A percentile compares a stretch with the other conserved stretches of the same genome.
Evolutionary conservation across 1,140 invertebrate genomes (phyloP).

Genomic region (Orchestia grillus): DNA sequence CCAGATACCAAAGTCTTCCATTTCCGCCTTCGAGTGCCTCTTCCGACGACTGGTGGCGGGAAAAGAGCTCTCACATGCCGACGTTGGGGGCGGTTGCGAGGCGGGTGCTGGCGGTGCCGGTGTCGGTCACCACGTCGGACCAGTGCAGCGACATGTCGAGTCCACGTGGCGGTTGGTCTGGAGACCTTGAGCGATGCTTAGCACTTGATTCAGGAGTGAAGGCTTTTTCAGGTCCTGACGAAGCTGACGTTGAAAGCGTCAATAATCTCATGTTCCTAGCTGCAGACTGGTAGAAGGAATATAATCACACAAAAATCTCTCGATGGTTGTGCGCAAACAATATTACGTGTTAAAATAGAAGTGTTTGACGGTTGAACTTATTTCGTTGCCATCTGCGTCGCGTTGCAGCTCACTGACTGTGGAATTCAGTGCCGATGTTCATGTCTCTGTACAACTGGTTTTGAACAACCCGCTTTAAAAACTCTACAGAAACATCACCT

Average conservation of each 20-base stretch:
- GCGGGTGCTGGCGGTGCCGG: conserved; percentile 14
- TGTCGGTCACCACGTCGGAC: not conserved
- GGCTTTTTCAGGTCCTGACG: not conserved
- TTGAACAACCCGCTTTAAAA: no score
- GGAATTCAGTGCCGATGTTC: no score
- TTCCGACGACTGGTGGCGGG: not conserved
- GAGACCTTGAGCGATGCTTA: not conserved
- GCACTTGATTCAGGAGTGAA: not conserved
- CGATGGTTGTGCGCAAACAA: not conserved
- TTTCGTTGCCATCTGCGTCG: not conserved
- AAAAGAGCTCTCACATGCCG: not conserved
- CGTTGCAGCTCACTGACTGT: not conserved
- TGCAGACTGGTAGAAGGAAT: conserved; percentile 19
- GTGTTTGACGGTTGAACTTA: not conserved
- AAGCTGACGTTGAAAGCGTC: not conserved
- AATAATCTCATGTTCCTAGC: conserved; percentile 37
- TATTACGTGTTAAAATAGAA: not conserved
- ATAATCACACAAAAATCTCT: not conserved
- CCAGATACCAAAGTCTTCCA: conserved; percentile 33
- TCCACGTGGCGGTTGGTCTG: not conserved
- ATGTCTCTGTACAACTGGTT: not conserved
- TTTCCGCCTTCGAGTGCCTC: not conserved
- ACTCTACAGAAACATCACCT: no score
- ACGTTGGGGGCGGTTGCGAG: not conserved
- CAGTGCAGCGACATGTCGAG: not conserved